Evolutionary conservation across 2,888 invertebrate genomes (phyloP), one percentile per base, ranked within the genome.

Genomic region (Nymphalis polychloros): DNA sequence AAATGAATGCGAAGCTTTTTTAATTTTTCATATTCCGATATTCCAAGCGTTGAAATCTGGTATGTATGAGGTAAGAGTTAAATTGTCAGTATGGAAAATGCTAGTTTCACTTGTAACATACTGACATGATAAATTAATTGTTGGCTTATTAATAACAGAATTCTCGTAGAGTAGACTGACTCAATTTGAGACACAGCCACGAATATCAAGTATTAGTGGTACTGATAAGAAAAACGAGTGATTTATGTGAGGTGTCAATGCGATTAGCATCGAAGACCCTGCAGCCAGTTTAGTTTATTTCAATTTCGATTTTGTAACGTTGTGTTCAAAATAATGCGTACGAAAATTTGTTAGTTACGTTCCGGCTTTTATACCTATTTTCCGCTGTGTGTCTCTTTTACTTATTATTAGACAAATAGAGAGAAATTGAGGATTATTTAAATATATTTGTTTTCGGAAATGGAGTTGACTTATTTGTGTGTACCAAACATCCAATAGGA

Each of bases 241-340:
- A 84, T 84, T 84, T 84, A 84, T 81, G 78, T 76, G 76, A 80
- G 82, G 82, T 81, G 83, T 81, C 83, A 77, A 77, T 75, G 75
- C 76, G 84, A 86, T 86, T 86, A 85, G 79, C 84, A 86, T 85
- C 81, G 78, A 77, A 84, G 85, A 84, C 79, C 73, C 76, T 72
- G 77, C 76, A 75, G 76, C 73, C 77, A 79, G 79, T 77, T 78
- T 75, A 80, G 78, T 79, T 84, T 81, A 84, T 86, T 84, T 86
- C 86, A 86, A 86, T 85, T 84, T 83, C 80, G 76, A 71, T 68
- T 76, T 46, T 41, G 53, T 72, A 73, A 77, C 76, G 77, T 74
- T 77, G 75, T 76, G 72, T 74, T 77, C 69, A 84, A 84, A 85
- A 85, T 85, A 81, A 84, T 85, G 84, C 79, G 86, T 84, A 74